phyloP scores from a whole-genome alignment of 2,797 vertebrate genomes.

The Acrossocheilus fasciatus region DNA sequence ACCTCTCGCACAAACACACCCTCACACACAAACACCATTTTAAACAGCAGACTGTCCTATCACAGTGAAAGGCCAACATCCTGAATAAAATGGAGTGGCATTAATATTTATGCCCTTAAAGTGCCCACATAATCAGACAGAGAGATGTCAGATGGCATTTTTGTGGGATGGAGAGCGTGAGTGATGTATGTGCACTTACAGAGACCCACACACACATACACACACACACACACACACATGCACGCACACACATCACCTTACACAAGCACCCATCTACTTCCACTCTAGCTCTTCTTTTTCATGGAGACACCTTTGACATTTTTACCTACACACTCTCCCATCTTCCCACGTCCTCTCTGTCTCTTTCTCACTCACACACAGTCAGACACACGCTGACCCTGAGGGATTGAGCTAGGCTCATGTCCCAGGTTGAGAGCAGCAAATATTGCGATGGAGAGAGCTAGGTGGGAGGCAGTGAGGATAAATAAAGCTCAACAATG shows the following conservation, averaged over 20 bases:
- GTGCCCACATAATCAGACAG: constrained; percentile 85
- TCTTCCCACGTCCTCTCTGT: constrained; percentile 38
- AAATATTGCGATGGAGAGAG: constrained; percentile 55
- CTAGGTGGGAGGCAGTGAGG: constrained; percentile 67
- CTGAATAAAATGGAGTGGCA: constrained; percentile 84
- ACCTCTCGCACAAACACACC: constrained; percentile 48
- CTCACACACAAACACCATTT: constrained; percentile 74
- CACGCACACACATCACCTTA: constrained; percentile 50
- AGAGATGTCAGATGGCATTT: constrained; percentile 77
- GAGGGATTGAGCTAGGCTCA: constrained; percentile 52
- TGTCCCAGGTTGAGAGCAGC: constrained; percentile 51
- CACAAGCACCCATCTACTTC: constrained; percentile 60
- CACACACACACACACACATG: constrained; percentile 12
- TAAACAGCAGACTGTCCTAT: constrained; percentile 79
- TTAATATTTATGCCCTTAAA: constrained; percentile 87
- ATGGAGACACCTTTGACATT: constrained; percentile 62
- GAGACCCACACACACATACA: constrained; percentile 28
- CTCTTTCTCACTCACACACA: constrained; percentile 55
- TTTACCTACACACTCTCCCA: constrained; percentile 40
- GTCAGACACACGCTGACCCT: constrained; percentile 55
- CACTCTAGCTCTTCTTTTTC: constrained; percentile 55
- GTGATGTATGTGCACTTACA: constrained; percentile 65
- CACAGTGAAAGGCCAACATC: constrained; percentile 82
- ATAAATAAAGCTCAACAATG: constrained; percentile 75
- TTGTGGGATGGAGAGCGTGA: constrained; percentile 72